Conservation (phyloP, 2,113 vertebrate genomes). For the Hippocampus comes region DNA sequence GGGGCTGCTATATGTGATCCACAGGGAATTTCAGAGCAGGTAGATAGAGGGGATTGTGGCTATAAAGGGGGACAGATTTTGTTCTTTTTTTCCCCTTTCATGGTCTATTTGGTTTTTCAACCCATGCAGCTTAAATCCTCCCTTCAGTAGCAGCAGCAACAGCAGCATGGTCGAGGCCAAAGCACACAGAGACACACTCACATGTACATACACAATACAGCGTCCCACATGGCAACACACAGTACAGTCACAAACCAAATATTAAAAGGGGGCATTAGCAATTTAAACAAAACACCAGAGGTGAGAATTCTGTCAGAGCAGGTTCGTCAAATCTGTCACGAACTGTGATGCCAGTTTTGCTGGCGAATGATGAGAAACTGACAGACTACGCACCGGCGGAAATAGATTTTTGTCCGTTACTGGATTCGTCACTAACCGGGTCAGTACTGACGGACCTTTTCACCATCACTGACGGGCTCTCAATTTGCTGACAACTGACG, state of each 20-base stretch:
- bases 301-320: no score
- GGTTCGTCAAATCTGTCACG: no score
- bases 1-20: conserved; percentile 43
- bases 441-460: no score
- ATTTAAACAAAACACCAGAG: no score
- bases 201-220: conserved; percentile 22
- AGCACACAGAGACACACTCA: conserved; percentile 9
- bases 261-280: no score
- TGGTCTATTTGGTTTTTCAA: conserved; percentile 64
- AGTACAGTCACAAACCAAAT: neutral
- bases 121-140: conserved; percentile 51
- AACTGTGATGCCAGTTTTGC: no score
- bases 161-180: conserved; percentile 29
- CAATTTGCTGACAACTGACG: no score
- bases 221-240: conserved; percentile 14
- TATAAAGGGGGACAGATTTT: conserved; percentile 36
- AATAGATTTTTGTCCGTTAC: no score
- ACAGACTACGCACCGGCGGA: no score
- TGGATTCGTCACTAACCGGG: no score
- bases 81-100: conserved; percentile 61
- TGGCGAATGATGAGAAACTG: no score
- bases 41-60: conserved; percentile 1
- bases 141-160: conserved; percentile 25
- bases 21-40: conserved; percentile 26
- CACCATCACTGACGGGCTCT: no score